Evolutionary conservation across 1,140 invertebrate genomes (phyloP).

Genomic region (Oncopeltus fasciatus): DNA sequence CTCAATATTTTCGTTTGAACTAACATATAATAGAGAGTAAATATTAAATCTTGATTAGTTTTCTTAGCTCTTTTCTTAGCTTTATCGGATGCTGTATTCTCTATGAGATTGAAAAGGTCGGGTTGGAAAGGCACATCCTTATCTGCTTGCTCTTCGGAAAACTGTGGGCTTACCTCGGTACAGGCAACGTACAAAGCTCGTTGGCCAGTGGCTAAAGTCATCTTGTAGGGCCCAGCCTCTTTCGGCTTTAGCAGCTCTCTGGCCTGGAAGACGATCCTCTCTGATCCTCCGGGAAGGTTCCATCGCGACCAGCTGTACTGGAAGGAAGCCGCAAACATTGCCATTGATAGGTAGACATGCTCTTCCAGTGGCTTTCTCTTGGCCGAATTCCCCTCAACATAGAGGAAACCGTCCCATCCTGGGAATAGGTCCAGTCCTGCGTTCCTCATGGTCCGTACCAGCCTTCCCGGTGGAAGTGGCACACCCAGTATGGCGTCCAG

Average conservation of each 20-base stretch:
- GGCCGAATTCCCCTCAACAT: constrained; percentile 55
- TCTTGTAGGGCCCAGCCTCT: constrained; percentile 36
- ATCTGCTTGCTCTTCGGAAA: constrained; percentile 35
- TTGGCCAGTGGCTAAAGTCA: constrained; percentile 45
- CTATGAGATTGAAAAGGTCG: constrained; percentile 46
- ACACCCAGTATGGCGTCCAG: constrained; percentile 39
- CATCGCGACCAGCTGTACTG: constrained; percentile 81
- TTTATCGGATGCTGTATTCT: constrained; percentile 21
- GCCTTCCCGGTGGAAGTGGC: constrained; percentile 33
- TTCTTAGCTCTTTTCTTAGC: constrained; percentile 17
- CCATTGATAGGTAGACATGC: constrained; percentile 71
- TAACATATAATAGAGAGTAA: constrained; percentile 21
- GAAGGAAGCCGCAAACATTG: constrained; percentile 53
- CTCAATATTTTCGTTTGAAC: constrained; percentile 20
- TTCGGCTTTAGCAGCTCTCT: constrained; percentile 45
- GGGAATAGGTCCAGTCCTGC: constrained; percentile 84
- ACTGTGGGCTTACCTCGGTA: constrained; percentile 52
- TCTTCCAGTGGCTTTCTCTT: constrained; percentile 63
- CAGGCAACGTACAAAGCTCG: constrained; percentile 46
- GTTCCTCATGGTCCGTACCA: constrained; percentile 46
- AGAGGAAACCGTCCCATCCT: constrained; percentile 64
- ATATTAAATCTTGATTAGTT: constrained; percentile 14
- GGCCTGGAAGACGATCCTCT: constrained; percentile 56
- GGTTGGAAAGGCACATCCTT: constrained; percentile 43
- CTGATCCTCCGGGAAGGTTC: constrained; percentile 50